Base-by-base conservation (phyloP, 2,113 vertebrate species). In the Isichthys henryi region DNA sequence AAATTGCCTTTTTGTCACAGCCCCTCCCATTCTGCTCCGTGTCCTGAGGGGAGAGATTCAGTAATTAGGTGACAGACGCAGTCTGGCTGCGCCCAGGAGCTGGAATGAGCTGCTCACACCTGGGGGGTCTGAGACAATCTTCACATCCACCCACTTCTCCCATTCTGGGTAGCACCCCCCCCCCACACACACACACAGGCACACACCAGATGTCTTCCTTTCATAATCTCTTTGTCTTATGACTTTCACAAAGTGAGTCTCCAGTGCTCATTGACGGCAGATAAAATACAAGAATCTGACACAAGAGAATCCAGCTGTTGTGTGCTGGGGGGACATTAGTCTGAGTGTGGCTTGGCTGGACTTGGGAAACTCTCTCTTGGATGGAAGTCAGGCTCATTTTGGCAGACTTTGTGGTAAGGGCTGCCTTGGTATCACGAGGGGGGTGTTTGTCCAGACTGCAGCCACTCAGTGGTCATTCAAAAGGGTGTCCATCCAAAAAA, bases 51-150 rank as follows among this genome's bases (percentile, higher is more conserved):
- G 49, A 5, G 35, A 58, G 86, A 48, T n/a, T 17, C 53, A n/a
- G 86, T 90, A 88, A 88, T 58, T 82, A 88, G 48, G 74, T 82
- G 74, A 88, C 89, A 90, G 85, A 90, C 87, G 86, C 74, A 90
- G 77, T 90, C 49, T 90, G 48, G 52, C 35, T 86, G 83, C 31
- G 31, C n/a, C 23, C 17, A 66, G 70, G 70, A 31, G 74, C 49
- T 35, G 19, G n/a, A 90, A 90, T 88, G 86, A 52, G 89, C 13
- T 45, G 27, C 50, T 19, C 62, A 46, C 49, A 80, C 89, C 35
- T 88, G 70, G 86, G 70, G 74, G 74, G 62, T 74, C 49, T 5
- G 3, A 48, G 48, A 74, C 56, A 52, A 19, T 27, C 17, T 31
- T 87, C n/a, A 90, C 19, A 53, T 70, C 49, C n/a, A 39, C 50